Conservation (phyloP, 2,797 vertebrate genomes). For the Mormyrops attenuatus region DNA sequence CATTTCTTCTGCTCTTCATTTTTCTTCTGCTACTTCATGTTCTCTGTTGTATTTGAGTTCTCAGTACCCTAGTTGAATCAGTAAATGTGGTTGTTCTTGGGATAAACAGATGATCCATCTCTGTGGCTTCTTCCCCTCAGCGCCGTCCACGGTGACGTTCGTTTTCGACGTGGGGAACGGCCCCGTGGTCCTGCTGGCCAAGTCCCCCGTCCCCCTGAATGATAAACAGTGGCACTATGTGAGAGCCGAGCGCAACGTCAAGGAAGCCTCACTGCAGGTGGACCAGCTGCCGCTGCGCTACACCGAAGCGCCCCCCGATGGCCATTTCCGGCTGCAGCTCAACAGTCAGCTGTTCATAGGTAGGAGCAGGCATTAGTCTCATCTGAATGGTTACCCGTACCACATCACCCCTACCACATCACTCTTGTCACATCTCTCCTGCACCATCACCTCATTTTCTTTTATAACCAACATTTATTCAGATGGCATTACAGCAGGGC, state of each 20-base stretch:
- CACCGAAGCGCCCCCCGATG: conserved; percentile 69
- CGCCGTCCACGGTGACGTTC: conserved; percentile 80
- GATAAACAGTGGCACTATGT: conserved; percentile 94
- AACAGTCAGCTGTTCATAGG: conserved; percentile 91
- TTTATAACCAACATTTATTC: neutral
- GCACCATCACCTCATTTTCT: neutral
- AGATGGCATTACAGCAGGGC: neutral
- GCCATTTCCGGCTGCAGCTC: conserved; percentile 77
- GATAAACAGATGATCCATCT: neutral
- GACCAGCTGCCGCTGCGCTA: conserved; percentile 78
- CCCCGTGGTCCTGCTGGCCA: conserved; percentile 67
- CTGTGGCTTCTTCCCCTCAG: conserved; percentile 55
- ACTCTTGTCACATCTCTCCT: neutral
- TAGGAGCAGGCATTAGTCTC: conserved; percentile 48
- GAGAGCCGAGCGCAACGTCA: conserved; percentile 80
- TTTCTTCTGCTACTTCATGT: neutral
- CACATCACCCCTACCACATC: neutral
- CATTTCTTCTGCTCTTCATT: neutral
- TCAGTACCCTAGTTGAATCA: neutral
- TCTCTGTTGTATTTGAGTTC: neutral
- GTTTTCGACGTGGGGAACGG: conserved; percentile 85
- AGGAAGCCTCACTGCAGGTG: conserved; percentile 81
- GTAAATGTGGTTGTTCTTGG: neutral
- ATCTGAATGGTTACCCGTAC: neutral
- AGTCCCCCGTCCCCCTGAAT: conserved; percentile 77